Base-by-base conservation (phyloP, 2,113 vertebrate genomes). In the Mesoclemmys tuberculata region DNA sequence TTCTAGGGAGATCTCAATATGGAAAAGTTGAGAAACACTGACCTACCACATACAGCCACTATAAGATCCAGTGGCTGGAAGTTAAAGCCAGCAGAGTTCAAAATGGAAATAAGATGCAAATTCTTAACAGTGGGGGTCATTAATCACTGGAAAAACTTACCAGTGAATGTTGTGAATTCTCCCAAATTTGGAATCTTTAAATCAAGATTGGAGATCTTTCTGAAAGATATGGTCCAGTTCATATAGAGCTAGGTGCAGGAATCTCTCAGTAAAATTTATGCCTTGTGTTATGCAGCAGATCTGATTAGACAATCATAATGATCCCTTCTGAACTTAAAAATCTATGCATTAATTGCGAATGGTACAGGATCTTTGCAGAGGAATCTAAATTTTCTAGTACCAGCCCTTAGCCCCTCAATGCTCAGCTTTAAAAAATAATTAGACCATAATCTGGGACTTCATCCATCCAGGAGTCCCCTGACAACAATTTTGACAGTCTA, bases 381-480 rank as follows among this genome's bases (percentile, higher is more conserved):
- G 90, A 41, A 95, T n/a, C 2, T 46, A 90, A 82, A 1, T 94
- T 95, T 96, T 84, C 75, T 87, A 93, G 96, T 85, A 51, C 35
- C 81, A 79, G 49, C 51, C 55, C 38, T 96, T 88, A 74, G 85
- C 85, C 80, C 85, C 0, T 0, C 11, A 82, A 81, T 88, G 82
- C 51, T 94, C 74, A n/a, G n/a, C 91, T 95, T 86, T 77, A 93
- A 74, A 94, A 61, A 92, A 87, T 90, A 96, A 87, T 96, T 96
- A 96, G 80, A 82, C 93, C 80, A 89, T 94, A 94, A 96, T 77
- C 82, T 82, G 71, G 61, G 51, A 74, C 80, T 96, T 90, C 78
- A 90, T 78, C 87, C 85, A 10, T 82, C 85, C 88, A 89, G 78
- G 64, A 94, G 78, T 11, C 64, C 88, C 82, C 48, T 55, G 88